Conservation (phyloP, 2,797 vertebrate species). For the Cebuella pygmaea region DNA sequence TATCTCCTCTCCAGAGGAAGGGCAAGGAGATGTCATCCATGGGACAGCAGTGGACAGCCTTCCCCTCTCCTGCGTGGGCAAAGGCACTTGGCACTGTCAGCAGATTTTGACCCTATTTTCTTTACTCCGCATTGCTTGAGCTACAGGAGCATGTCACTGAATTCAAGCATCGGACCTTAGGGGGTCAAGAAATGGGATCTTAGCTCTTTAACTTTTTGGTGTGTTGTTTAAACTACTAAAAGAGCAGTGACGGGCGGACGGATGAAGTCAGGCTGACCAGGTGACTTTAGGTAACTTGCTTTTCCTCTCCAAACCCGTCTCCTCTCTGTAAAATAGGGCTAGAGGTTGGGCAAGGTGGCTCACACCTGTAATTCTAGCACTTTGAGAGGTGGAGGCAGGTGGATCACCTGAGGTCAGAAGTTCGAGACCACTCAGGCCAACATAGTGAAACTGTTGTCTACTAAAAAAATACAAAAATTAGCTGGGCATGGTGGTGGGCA, state of each 20-base stretch:
- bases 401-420: no score
- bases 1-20: conserved; percentile 76
- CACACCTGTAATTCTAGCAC: no score
- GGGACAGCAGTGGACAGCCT: conserved; percentile 53
- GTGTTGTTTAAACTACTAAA: neutral
- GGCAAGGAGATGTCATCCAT: conserved; percentile 69
- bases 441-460: no score
- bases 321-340: neutral
- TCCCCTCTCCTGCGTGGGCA: neutral
- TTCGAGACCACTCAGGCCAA: no score
- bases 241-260: neutral
- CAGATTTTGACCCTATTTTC: neutral
- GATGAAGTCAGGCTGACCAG: neutral
- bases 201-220: neutral
- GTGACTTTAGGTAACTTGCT: neutral
- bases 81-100: neutral
- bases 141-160: neutral
- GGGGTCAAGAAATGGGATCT: neutral
- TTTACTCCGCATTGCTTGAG: neutral
- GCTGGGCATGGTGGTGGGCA: no score
- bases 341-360: no score
- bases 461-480: no score
- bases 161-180: neutral
- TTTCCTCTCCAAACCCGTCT: neutral
- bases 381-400: no score